Evolutionary conservation across 2,113 vertebrate species (phyloP).

Genomic region (Phrynocephalus versicolor): DNA sequence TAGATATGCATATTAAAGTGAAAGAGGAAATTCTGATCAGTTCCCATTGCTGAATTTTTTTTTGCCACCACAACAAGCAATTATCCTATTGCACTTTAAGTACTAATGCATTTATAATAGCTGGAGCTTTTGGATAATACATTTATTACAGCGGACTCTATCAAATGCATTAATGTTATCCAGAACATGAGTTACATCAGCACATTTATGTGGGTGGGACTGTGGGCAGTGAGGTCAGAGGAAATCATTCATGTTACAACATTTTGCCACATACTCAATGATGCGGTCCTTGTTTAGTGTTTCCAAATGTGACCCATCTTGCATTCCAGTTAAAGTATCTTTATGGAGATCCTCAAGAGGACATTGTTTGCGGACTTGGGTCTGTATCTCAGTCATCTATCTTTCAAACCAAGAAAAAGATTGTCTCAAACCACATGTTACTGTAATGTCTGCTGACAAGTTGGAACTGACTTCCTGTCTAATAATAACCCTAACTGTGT

Average conservation of each 20-base stretch:
- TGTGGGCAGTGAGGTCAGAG: background rate
- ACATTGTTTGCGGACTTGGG: background rate
- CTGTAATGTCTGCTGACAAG: background rate
- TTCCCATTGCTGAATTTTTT: too few relatives aligned
- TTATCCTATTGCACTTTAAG: background rate
- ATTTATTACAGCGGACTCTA: background rate
- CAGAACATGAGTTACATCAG: background rate
- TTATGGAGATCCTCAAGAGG: background rate
- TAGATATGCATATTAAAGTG: background rate
- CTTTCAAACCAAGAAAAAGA: background rate
- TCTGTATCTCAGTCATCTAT: background rate
- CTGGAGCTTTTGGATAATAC: background rate
- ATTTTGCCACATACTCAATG: background rate
- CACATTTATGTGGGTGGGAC: background rate
- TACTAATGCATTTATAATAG: background rate
- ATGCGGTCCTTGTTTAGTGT: background rate
- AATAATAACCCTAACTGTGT: too few relatives aligned
- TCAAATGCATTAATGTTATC: background rate
- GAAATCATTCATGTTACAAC: background rate
- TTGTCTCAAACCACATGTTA: background rate
- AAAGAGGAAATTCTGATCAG: background rate
- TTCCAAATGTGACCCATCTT: background rate
- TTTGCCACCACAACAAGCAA: too few relatives aligned
- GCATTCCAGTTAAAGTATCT: background rate
- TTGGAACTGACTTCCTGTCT: too few relatives aligned